Evolutionary conservation across 2,113 vertebrate species (phyloP).

Genomic region (Eubucco bourcierii): DNA sequence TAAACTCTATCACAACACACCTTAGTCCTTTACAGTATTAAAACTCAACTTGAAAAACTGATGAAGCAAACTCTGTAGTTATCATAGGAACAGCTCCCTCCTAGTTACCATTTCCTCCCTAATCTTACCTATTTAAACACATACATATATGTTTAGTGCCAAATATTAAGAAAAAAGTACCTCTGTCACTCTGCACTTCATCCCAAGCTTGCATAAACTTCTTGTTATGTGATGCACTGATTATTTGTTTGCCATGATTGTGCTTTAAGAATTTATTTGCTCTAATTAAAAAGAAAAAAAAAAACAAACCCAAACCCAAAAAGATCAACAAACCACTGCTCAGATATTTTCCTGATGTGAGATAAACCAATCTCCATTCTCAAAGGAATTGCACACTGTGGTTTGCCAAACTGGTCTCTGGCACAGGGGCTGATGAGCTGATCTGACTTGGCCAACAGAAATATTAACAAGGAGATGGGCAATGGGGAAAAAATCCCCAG

Average conservation of each 20-base stretch:
- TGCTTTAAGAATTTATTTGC: neutral
- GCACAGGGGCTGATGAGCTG: neutral
- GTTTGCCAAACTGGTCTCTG: neutral
- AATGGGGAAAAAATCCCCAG: neutral
- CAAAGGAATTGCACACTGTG: neutral
- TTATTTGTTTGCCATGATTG: neutral
- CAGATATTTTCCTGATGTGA: neutral
- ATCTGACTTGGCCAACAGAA: slow-evolving; percentile 14
- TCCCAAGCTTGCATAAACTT: neutral
- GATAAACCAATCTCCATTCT: neutral
- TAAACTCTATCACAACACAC: too few relatives aligned
- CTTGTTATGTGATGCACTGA: neutral
- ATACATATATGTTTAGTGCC: too few relatives aligned
- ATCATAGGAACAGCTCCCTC: too few relatives aligned
- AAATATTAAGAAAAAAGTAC: neutral
- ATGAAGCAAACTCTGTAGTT: too few relatives aligned
- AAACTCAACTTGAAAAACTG: too few relatives aligned
- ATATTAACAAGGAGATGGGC: slow-evolving; percentile 5
- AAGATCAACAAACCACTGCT: neutral
- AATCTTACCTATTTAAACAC: too few relatives aligned
- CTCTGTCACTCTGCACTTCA: neutral
- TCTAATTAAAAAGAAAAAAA: neutral
- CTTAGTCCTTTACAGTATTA: too few relatives aligned
- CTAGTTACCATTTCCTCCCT: neutral
- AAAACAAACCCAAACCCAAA: neutral